phyloP scores from a whole-genome alignment of 2,888 invertebrate genomes.

The Dorcus hopei region DNA sequence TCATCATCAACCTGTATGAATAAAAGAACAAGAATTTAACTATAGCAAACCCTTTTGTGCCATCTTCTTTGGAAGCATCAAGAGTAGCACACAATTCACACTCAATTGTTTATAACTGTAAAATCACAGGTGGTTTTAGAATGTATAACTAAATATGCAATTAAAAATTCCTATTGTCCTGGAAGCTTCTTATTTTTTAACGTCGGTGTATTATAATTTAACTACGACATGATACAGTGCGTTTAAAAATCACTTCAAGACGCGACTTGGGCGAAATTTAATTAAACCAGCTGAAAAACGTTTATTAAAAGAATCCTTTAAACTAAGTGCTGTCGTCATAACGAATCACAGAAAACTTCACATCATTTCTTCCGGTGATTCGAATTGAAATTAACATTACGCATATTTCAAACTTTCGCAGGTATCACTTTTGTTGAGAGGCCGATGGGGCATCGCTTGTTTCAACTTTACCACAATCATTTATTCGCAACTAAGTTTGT shows the following conservation, averaged over 20 bases:
- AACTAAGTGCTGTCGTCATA: background rate
- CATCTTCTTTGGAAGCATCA: conserved; percentile 20
- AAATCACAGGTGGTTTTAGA: conserved; percentile 18
- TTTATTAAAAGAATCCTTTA: background rate
- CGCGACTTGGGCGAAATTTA: background rate
- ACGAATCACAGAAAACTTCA: background rate
- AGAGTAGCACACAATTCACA: conserved; percentile 3
- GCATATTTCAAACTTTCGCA: background rate
- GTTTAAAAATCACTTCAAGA: too few species aligned
- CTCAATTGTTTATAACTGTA: conserved; percentile 7
- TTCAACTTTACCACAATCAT: too few species aligned
- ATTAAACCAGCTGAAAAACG: background rate
- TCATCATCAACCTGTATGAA: conserved; percentile 42
- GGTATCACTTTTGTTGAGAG: background rate
- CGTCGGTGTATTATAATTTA: too few species aligned
- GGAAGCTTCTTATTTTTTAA: too few species aligned
- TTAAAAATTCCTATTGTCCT: too few species aligned
- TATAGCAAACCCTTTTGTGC: conserved; percentile 40
- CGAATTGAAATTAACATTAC: conserved; percentile 29
- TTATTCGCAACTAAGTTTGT: too few species aligned
- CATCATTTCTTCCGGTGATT: conserved; percentile 32
- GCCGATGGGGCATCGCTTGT: too few species aligned
- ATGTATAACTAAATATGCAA: background rate
- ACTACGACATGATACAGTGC: too few species aligned
- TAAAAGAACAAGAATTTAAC: conserved; percentile 24